A percentile compares a stretch with the other conserved stretches of the same genome.
These are phyloP conservation scores for Cheiracanthium punctorium DNA, from an alignment of 2,888 invertebrate genomes.

Conservation along the genomic window DNA sequence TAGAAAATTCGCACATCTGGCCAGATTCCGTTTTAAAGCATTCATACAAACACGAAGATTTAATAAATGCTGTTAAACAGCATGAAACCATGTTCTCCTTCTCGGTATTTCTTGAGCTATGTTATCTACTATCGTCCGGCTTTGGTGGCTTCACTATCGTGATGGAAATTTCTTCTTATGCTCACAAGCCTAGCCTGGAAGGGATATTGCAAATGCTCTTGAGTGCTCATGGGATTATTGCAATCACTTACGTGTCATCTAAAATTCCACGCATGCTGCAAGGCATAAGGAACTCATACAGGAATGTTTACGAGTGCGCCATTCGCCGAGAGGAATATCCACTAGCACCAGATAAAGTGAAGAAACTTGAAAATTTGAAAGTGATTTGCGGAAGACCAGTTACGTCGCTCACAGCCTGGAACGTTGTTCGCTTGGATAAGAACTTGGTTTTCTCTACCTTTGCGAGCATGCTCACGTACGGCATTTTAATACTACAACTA, in stretches of 20 bases:
- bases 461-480: background rate
- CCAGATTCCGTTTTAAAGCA: background rate
- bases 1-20: too few relatives aligned
- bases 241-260: background rate
- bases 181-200: background rate
- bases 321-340: background rate
- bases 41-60: background rate
- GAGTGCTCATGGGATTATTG: background rate
- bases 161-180: background rate
- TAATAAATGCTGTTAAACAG: background rate
- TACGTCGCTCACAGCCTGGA: background rate
- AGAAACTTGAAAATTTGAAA: background rate
- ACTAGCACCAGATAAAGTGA: background rate
- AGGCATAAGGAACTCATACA: background rate
- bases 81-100: background rate
- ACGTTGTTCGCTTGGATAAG: background rate
- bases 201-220: background rate
- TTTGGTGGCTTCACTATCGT: background rate
- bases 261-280: background rate
- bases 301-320: background rate
- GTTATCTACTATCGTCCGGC: background rate
- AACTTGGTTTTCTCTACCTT: background rate
- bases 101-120: background rate
- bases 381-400: background rate
- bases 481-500: background rate